phyloP scores from a whole-genome alignment of 2,113 vertebrate species.

The Chelonoidis abingdonii region DNA sequence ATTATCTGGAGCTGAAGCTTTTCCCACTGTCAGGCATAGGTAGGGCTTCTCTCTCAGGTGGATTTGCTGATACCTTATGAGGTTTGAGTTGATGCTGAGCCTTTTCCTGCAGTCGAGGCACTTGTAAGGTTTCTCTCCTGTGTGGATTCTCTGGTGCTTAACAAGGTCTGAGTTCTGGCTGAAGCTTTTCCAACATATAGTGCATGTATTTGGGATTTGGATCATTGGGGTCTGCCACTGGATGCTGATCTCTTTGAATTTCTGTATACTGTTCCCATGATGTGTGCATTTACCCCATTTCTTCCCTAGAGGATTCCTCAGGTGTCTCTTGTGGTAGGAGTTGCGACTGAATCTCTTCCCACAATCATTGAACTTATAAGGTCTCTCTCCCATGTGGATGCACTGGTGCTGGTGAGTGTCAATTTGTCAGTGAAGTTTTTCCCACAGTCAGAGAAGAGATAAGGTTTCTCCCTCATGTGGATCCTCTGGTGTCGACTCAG shows the following conservation, averaged over 20 bases:
- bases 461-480: conserved; percentile 6
- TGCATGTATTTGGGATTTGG: conserved; percentile 63
- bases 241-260: neutral
- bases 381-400: conserved; percentile 41
- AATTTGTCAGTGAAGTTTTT: too few species aligned
- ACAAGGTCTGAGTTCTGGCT: conserved; percentile 69
- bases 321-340: conserved; percentile 60
- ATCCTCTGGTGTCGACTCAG: conserved; percentile 56
- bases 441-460: too few species aligned
- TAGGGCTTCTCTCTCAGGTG: conserved; percentile 72
- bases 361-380: conserved; percentile 61
- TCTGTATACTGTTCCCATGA: neutral
- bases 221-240: conserved; percentile 53
- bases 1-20: conserved; percentile 69
- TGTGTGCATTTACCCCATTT: neutral
- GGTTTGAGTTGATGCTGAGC: conserved; percentile 63
- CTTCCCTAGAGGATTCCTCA: neutral
- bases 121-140: conserved; percentile 55
- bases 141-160: conserved; percentile 65
- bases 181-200: conserved; percentile 30
- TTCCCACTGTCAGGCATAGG: conserved; percentile 69
- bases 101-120: conserved; percentile 61
- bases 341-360: conserved; percentile 64
- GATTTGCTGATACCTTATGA: conserved; percentile 66
- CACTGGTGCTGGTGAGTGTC: too few species aligned